Percentiles rank a stretch among this genome's conserved stretches.
These are phyloP conservation scores for Steromphala cineraria DNA, from an alignment of 2,888 invertebrate genomes.

Conservation along the genomic window DNA sequence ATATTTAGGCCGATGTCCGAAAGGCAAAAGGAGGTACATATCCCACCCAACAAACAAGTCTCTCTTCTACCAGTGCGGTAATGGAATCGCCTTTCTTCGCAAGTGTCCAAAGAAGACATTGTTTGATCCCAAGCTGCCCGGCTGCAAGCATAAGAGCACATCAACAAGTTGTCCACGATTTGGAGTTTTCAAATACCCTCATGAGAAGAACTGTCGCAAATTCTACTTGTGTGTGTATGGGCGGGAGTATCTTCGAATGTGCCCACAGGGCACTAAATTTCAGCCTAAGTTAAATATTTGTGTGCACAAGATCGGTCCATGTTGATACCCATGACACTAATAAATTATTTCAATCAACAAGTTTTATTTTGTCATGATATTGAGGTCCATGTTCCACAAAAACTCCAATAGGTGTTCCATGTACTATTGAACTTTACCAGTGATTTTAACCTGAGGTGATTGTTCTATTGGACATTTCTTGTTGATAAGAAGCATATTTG, in stretches of 20 bases:
- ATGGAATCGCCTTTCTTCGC: not conserved
- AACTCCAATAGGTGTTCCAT: too few relatives aligned
- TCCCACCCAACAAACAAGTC: not conserved
- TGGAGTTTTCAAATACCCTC: not conserved
- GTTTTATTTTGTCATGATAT: too few relatives aligned
- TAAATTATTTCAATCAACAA: too few relatives aligned
- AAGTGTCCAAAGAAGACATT: not conserved
- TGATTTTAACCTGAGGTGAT: too few relatives aligned
- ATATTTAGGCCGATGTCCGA: not conserved
- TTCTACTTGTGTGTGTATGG: slow-evolving; percentile 30
- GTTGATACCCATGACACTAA: not conserved
- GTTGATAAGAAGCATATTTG: too few relatives aligned
- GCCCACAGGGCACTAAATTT: slow-evolving; percentile 14
- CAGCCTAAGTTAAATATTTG: not conserved
- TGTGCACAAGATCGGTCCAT: not conserved
- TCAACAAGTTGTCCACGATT: not conserved
- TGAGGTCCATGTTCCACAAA: too few relatives aligned
- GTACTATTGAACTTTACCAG: too few relatives aligned
- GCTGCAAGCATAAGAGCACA: not conserved
- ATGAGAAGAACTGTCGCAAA: slow-evolving; percentile 21
- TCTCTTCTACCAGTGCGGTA: not conserved
- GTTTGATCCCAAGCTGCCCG: not conserved
- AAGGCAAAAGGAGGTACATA: not conserved
- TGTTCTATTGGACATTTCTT: too few relatives aligned
- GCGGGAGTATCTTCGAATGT: slow-evolving; percentile 9